Percentiles rank a stretch among this genome's conserved stretches.
Evolutionary conservation across 2,797 vertebrate genomes (phyloP).

Genomic region (Valencia hispanica): DNA sequence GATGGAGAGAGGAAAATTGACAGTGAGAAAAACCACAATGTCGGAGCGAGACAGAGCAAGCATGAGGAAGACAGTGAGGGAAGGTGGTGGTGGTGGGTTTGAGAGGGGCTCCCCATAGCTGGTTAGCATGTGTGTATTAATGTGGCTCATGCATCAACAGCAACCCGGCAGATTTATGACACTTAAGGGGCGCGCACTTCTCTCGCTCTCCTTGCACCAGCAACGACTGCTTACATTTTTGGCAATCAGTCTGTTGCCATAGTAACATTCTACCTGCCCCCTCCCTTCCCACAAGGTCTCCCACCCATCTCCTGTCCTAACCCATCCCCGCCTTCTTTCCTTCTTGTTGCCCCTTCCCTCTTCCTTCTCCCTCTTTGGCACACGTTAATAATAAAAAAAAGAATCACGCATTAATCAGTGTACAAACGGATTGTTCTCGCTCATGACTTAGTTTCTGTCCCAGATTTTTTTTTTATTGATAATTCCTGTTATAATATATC

Average conservation of each 20-base stretch:
- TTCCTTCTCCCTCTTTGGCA: constrained; percentile 21
- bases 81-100: background rate
- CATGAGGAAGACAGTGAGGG: constrained; percentile 40
- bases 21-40: constrained; percentile 61
- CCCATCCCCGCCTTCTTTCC: constrained; percentile 50
- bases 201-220: constrained; percentile 87
- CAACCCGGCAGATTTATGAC: constrained; percentile 96
- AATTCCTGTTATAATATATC: background rate
- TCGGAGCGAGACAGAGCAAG: constrained; percentile 39
- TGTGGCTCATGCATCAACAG: constrained; percentile 96
- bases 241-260: constrained; percentile 99
- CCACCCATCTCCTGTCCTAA: constrained; percentile 47
- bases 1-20: constrained; percentile 58
- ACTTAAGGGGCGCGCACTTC: constrained; percentile 95
- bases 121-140: constrained; percentile 89
- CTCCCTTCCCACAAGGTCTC: constrained; percentile 12
- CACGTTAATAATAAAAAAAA: constrained; percentile 5
- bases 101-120: constrained; percentile 81
- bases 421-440: background rate
- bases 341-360: constrained; percentile 45
- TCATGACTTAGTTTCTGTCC: background rate
- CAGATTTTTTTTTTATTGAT: background rate
- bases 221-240: constrained; percentile 98
- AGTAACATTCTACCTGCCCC: constrained; percentile 87
- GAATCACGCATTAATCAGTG: background rate